A percentile compares a stretch with the other conserved stretches of the same genome.
Conservation (phyloP, 1,140 invertebrate genomes). For the Bathynomus jamesi region DNA sequence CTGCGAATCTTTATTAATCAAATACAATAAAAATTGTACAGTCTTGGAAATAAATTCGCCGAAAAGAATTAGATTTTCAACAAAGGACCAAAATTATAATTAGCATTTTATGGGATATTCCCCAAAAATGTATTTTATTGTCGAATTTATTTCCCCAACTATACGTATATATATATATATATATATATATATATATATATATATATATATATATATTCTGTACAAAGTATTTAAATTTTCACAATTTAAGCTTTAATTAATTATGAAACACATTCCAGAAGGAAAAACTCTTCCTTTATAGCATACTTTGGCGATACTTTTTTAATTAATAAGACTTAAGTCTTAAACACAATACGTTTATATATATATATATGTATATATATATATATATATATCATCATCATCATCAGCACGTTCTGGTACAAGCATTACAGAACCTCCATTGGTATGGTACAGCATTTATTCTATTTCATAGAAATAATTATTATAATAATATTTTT, state of each 20-base stretch:
- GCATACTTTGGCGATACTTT: too few species aligned
- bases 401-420: background rate
- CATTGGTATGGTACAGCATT: background rate
- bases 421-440: background rate
- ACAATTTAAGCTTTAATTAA: too few species aligned
- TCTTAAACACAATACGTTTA: too few species aligned
- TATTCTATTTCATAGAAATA: background rate
- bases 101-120: background rate
- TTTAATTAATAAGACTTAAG: too few species aligned
- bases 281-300: too few species aligned
- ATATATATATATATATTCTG: background rate
- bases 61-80: background rate
- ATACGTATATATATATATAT: background rate
- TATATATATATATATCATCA: background rate
- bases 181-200: background rate
- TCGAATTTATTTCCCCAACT: background rate
- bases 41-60: too few species aligned
- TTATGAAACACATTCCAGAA: too few species aligned
- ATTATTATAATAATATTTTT: background rate
- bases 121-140: background rate
- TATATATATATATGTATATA: slow-evolving; percentile 1
- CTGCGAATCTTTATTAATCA: background rate
- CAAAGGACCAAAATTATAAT: background rate
- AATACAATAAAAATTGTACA: background rate
- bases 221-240: background rate